Evolutionary conservation across 2,888 invertebrate species (phyloP).

Genomic region (Troglohyphantes excavatus): DNA sequence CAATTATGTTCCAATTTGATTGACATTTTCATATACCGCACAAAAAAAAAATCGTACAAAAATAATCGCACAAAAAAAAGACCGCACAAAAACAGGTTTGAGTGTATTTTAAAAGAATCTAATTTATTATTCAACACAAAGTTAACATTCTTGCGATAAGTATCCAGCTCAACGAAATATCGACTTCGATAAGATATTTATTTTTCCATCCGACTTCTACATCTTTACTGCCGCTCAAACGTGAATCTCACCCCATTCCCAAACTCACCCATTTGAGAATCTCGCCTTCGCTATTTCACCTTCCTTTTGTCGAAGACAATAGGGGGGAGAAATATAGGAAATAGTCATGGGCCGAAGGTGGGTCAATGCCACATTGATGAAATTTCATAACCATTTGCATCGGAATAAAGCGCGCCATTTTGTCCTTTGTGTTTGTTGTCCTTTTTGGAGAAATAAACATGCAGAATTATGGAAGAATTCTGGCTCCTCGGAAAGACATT

Average conservation of each 20-base stretch:
- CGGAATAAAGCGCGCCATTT: neutral
- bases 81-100: too few relatives aligned
- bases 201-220: neutral
- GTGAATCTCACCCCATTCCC: constrained; percentile 5
- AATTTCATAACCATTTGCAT: neutral
- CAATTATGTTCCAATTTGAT: too few relatives aligned
- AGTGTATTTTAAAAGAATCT: too few relatives aligned
- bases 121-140: too few relatives aligned
- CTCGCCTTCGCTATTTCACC: neutral
- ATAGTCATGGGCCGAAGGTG: neutral
- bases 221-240: neutral
- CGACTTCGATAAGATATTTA: too few relatives aligned
- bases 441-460: neutral
- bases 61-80: too few relatives aligned
- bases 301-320: neutral
- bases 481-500: neutral
- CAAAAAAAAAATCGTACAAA: too few relatives aligned
- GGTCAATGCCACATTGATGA: constrained; percentile 1
- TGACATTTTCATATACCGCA: too few relatives aligned
- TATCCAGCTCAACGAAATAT: too few relatives aligned
- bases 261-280: neutral
- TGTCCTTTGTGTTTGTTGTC: neutral
- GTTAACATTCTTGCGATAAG: too few relatives aligned
- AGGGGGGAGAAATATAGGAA: neutral
- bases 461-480: constrained; percentile 6